Evolutionary conservation across 2,113 vertebrate species (phyloP).

Genomic region (Epinephelus moara): DNA sequence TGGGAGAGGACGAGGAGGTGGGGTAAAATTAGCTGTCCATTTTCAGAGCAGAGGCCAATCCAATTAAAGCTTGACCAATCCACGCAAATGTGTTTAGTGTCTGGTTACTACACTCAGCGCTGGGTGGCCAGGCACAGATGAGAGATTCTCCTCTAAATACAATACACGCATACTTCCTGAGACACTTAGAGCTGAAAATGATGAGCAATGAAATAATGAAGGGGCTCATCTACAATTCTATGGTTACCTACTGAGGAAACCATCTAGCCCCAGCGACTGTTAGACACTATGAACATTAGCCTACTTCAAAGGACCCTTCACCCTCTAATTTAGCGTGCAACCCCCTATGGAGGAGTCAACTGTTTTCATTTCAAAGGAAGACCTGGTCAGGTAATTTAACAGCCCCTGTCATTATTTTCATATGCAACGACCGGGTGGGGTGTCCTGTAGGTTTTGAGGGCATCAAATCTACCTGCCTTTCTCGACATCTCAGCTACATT

Average conservation of each 20-base stretch:
- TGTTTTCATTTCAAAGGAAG: conserved; percentile 60
- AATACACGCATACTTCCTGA: not conserved
- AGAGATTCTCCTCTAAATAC: conserved; percentile 24
- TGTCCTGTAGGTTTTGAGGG: conserved; percentile 32
- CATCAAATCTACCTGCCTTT: conserved; percentile 58
- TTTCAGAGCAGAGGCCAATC: conserved; percentile 78
- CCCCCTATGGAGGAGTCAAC: conserved; percentile 33
- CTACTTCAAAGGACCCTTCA: conserved; percentile 50
- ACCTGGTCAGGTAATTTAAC: conserved; percentile 65
- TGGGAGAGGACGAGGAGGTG: conserved; percentile 46
- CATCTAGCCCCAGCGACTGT: not conserved
- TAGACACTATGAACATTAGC: conserved; percentile 31
- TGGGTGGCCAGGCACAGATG: conserved; percentile 48
- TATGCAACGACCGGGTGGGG: conserved; percentile 13
- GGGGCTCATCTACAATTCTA: not conserved
- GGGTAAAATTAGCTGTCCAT: conserved; percentile 74
- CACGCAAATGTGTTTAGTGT: conserved; percentile 78
- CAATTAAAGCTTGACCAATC: conserved; percentile 82
- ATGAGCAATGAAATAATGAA: not conserved
- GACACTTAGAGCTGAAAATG: not conserved
- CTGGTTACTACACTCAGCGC: conserved; percentile 55
- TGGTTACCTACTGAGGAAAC: conserved; percentile 3
- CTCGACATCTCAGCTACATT: conserved; percentile 50
- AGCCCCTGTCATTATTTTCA: conserved; percentile 53
- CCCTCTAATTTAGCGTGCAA: conserved; percentile 53